These are phyloP conservation scores for Polyommatus iphigenia DNA, from an alignment of 2,888 invertebrate species.

Conservation along the genomic window DNA sequence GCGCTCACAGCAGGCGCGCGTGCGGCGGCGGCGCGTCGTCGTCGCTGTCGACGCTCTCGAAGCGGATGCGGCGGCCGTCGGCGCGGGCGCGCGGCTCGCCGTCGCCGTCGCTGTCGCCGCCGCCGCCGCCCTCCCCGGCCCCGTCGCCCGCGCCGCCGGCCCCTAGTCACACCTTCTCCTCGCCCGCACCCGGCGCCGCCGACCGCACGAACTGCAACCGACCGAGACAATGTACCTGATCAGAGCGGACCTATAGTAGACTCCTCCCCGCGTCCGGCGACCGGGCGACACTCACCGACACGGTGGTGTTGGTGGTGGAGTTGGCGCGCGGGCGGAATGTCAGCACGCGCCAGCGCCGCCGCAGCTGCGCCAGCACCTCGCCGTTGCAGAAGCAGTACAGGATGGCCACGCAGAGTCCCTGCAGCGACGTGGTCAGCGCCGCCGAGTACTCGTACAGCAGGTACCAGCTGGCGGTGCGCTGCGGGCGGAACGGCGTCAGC, in stretches of 20 bases:
- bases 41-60: conserved; percentile 70
- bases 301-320: conserved; percentile 92
- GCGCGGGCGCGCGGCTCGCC: conserved; percentile 42
- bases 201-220: conserved; percentile 88
- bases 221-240: conserved; percentile 21
- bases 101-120: conserved; percentile 36
- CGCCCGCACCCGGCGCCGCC: conserved; percentile 82
- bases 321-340: conserved; percentile 89
- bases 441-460: conserved; percentile 90
- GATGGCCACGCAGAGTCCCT: conserved; percentile 95
- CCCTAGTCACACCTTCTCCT: conserved; percentile 90
- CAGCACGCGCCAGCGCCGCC: conserved; percentile 91
- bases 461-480: conserved; percentile 85
- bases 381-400: conserved; percentile 97
- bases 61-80: conserved; percentile 61
- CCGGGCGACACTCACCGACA: conserved; percentile 84
- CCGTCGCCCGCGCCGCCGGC: conserved; percentile 51
- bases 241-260: neutral
- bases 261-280: neutral
- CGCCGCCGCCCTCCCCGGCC: conserved; percentile 66
- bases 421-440: conserved; percentile 92
- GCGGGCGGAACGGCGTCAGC: conserved; percentile 91
- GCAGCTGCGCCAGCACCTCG: conserved; percentile 94
- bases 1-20: conserved; percentile 57
- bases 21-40: conserved; percentile 66